Evolutionary conservation across 2,888 invertebrate species (phyloP), one percentile per base, ranked within the genome.

Genomic region (Mellilla xanthometata): DNA sequence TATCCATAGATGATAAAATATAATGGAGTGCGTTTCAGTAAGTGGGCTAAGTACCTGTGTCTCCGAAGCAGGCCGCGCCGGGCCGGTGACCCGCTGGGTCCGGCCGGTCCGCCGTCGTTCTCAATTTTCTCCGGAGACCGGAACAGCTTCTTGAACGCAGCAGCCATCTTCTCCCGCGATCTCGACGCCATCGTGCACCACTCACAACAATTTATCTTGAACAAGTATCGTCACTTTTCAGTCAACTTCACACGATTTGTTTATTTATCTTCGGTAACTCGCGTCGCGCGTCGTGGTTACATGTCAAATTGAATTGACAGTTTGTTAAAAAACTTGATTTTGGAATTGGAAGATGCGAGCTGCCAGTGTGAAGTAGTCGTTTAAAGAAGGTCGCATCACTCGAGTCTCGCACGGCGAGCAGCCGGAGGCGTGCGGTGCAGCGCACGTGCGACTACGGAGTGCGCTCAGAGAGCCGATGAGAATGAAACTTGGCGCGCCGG

Each of bases 81-180:
- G 12, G 91, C 92, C 8, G 93, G 93, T 10, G 92, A 93, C 22
- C 91, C 93, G 41, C 91, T 91, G 43, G 92, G 91, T 10, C 91
- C 91, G 12, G 91, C 90, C n/a, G n/a, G n/a, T n/a, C n/a, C n/a
- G 12, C 87, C 90, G 46, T 92, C 93, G 52, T 92, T 93, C 58
- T 93, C 93, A 43, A 93, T 90, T 73, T 94, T 95, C 69, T 93
- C 93, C 10, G 93, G 91, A 32, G 94, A 93, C 58, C 94, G 93
- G 77, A 95, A 95, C 58, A 95, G 88, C 83, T 94, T 95, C 60
- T 94, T 91, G 81, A 96, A 93, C 36, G 95, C 95, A 13, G 95
- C 94, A 15, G 95, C 93, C 52, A 96, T 93, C 89, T 95, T 95
- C 72, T 95, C 95, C 80, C 95, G 94, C 22, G 95, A 94, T 58